Percentiles rank a stretch among this genome's conserved stretches.
Evolutionary conservation across 2,113 vertebrate genomes (phyloP).

Genomic region (Phoxinus phoxinus): DNA sequence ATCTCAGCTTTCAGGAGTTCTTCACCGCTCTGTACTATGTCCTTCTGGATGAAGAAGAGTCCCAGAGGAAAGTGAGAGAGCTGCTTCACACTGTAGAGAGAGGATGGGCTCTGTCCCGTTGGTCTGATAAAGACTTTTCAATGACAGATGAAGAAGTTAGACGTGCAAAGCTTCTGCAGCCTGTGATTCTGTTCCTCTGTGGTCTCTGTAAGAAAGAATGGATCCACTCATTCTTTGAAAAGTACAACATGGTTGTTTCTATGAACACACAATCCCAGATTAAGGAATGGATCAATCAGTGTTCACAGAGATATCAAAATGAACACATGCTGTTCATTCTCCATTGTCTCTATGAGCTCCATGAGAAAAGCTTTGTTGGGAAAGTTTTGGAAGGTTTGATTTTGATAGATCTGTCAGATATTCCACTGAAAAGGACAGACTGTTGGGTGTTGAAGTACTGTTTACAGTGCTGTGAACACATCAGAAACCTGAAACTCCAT

Average conservation of each 20-base stretch:
- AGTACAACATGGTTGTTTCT: neutral
- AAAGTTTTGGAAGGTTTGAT: neutral
- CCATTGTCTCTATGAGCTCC: constrained; percentile 40
- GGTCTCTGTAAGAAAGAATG: constrained; percentile 16
- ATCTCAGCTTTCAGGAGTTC: constrained; percentile 63
- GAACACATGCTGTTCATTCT: constrained; percentile 19
- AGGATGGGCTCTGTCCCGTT: neutral
- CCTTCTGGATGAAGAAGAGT: constrained; percentile 26
- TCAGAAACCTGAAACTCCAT: constrained; percentile 9
- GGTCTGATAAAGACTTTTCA: neutral
- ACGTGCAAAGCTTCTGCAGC: neutral
- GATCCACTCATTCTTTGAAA: neutral
- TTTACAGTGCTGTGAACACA: constrained; percentile 7
- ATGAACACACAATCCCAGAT: neutral
- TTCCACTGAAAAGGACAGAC: neutral
- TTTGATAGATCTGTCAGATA: neutral
- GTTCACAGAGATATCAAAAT: neutral
- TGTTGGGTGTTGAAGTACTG: constrained; percentile 21
- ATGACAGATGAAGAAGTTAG: neutral
- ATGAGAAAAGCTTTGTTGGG: neutral
- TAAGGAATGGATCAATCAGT: constrained; percentile 21
- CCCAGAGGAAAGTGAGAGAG: constrained; percentile 9
- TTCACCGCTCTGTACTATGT: constrained; percentile 57
- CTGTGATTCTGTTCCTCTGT: constrained; percentile 36
- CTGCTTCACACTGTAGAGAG: constrained; percentile 14